These are phyloP conservation scores for Torymus texanus DNA, from an alignment of 2,888 invertebrate species.

Conservation along the genomic window DNA sequence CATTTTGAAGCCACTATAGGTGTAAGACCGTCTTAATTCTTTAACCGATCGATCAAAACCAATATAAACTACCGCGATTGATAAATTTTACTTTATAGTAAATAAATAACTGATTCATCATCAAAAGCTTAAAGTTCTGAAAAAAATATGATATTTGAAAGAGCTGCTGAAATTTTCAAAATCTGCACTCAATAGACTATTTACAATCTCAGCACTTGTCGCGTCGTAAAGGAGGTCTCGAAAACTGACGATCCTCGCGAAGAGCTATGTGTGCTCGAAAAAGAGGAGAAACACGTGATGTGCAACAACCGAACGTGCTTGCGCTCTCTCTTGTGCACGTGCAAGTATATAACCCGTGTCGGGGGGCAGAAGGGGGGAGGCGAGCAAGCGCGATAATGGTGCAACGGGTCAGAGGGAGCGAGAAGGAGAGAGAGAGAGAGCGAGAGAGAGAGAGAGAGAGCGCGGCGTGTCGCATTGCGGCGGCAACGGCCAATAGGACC, in stretches of 20 bases:
- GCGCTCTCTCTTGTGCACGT: constrained; percentile 34
- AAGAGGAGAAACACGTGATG: not conserved
- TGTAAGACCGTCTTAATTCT: no score
- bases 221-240: not conserved
- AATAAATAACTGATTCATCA: no score
- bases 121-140: no score
- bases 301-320: constrained; percentile 57
- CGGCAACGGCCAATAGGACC: constrained; percentile 66
- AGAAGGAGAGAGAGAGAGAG: constrained; percentile 21
- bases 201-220: no score
- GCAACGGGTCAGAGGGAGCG: constrained; percentile 60
- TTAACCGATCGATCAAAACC: no score
- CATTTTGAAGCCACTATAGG: no score
- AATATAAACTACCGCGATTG: no score
- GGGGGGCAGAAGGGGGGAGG: constrained; percentile 53
- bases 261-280: not conserved
- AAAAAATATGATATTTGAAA: no score
- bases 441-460: constrained; percentile 6
- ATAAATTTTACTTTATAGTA: no score
- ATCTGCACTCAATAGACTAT: no score
- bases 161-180: no score
- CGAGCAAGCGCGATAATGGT: constrained; percentile 58
- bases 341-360: constrained; percentile 15
- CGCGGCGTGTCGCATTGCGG: constrained; percentile 73
- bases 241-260: constrained; percentile 1